Conservation (phyloP, 2,113 vertebrate genomes). For the Onychostoma macrolepis region DNA sequence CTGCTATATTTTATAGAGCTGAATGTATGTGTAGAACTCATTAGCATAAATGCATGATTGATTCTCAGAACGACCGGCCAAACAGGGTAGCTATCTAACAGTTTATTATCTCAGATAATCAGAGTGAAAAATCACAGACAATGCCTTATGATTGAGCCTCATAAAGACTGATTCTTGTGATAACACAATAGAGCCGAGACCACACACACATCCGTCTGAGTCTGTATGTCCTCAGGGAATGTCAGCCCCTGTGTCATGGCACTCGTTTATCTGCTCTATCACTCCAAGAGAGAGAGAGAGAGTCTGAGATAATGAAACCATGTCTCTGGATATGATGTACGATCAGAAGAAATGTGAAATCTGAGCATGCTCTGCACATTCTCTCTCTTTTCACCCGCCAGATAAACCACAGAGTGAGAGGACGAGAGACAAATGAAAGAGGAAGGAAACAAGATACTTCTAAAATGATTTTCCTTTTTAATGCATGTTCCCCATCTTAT, state of each 20-base stretch:
- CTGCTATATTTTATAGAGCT: background rate
- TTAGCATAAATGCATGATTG: conserved; percentile 73
- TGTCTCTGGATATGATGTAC: conserved; percentile 71
- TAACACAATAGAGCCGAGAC: conserved; percentile 20
- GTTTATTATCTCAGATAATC: conserved; percentile 8
- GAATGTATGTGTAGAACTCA: background rate
- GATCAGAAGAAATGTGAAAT: conserved; percentile 61
- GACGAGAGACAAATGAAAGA: background rate
- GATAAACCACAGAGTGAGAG: conserved; percentile 41
- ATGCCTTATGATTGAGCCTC: background rate
- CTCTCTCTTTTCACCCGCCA: conserved; percentile 22
- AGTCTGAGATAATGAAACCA: conserved; percentile 43
- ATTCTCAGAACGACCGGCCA: conserved; percentile 43
- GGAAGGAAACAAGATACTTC: background rate
- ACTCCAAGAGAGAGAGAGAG: conserved; percentile 27
- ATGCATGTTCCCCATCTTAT: background rate
- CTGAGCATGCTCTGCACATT: conserved; percentile 59
- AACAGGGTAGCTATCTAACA: background rate
- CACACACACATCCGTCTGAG: conserved; percentile 40
- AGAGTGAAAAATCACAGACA: background rate
- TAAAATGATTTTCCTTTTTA: background rate
- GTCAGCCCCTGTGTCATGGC: conserved; percentile 32
- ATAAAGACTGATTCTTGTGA: conserved; percentile 27
- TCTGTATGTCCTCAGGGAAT: conserved; percentile 17
- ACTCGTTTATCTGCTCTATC: conserved; percentile 36